phyloP scores from a whole-genome alignment of 2,113 vertebrate genomes.

The Coracopsis vasa region DNA sequence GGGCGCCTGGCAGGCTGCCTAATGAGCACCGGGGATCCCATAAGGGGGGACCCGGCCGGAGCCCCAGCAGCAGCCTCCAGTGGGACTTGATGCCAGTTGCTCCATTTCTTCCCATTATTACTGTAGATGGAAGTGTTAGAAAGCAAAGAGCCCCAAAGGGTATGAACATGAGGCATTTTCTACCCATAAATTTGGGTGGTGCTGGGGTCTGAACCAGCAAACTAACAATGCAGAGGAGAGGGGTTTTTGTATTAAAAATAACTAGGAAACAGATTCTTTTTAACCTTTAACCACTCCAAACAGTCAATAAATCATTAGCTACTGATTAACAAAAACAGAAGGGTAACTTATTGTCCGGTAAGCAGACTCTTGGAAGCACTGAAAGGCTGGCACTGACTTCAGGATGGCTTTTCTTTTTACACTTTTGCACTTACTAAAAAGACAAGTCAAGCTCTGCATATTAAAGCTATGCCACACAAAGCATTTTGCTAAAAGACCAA shows the following conservation, averaged over 20 bases:
- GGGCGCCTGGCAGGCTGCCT: background rate
- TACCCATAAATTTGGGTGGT: background rate
- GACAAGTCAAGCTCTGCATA: background rate
- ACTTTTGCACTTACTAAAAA: background rate
- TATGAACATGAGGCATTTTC: background rate
- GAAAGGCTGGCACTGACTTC: conserved; percentile 33
- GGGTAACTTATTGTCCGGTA: conserved; percentile 30
- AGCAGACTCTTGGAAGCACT: conserved; percentile 42
- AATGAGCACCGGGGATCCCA: background rate
- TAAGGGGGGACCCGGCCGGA: background rate
- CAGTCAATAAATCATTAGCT: conserved; percentile 63
- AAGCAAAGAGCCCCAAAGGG: background rate
- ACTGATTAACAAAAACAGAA: conserved; percentile 60
- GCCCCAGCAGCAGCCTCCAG: background rate
- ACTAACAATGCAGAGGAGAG: background rate
- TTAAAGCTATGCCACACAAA: background rate
- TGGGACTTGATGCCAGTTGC: background rate
- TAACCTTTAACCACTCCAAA: conserved; percentile 56
- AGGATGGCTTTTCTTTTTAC: conserved; percentile 35
- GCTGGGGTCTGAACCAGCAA: background rate
- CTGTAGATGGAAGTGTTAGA: background rate
- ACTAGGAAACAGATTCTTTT: conserved; percentile 65
- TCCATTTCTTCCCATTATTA: background rate
- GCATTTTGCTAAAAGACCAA: background rate
- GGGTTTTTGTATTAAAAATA: background rate